phyloP scores from a whole-genome alignment of 2,888 invertebrate genomes.

The Eulithis prunata region DNA sequence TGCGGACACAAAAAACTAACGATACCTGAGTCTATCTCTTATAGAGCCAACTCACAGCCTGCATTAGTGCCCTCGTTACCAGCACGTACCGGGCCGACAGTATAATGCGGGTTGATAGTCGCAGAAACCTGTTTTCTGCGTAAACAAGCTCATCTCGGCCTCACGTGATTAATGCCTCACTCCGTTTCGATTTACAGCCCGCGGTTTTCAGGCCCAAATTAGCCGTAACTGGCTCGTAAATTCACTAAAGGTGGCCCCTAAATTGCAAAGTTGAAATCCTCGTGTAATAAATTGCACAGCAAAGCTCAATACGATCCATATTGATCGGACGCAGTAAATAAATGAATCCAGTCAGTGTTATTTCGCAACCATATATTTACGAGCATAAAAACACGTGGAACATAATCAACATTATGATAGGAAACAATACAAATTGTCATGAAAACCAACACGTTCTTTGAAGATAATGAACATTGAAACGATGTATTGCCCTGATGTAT shows the following conservation, averaged over 20 bases:
- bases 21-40: too few species aligned
- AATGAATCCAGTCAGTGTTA: neutral
- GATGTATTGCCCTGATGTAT: conserved; percentile 13
- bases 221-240: conserved; percentile 58
- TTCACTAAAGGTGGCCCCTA: conserved; percentile 50
- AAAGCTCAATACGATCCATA: conserved; percentile 29
- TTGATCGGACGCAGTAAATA: conserved; percentile 31
- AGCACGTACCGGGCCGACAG: too few species aligned
- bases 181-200: conserved; percentile 63
- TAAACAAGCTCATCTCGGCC: conserved; percentile 30
- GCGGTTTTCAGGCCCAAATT: conserved; percentile 65
- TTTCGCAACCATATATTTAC: neutral
- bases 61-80: too few species aligned
- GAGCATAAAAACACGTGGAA: too few species aligned
- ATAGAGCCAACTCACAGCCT: too few species aligned
- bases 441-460: conserved; percentile 11
- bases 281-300: conserved; percentile 36
- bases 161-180: conserved; percentile 61
- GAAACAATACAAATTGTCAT: conserved; percentile 4
- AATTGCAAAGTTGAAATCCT: conserved; percentile 40
- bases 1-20: too few species aligned
- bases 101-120: too few species aligned
- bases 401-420: too few species aligned
- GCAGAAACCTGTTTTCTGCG: conserved; percentile 1
- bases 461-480: conserved; percentile 7